Conservation (phyloP, 2,888 invertebrate species). For the Harmothoe impar region DNA sequence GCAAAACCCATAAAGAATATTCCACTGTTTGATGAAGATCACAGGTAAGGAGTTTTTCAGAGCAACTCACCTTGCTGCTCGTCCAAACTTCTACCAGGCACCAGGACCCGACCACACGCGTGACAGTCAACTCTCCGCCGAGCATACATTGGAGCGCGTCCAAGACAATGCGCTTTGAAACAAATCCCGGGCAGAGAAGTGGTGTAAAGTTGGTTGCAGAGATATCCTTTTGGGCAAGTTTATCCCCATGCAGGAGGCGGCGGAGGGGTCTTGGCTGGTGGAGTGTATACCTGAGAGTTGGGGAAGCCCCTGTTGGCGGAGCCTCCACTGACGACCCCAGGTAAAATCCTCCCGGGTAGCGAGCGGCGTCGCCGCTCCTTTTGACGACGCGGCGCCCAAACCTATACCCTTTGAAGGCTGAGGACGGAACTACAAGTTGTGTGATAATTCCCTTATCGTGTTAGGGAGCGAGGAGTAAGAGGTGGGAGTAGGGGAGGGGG, state of each 20-base stretch:
- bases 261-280: background rate
- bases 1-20: too few species aligned
- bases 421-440: background rate
- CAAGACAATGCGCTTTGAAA: background rate
- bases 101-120: background rate
- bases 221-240: background rate
- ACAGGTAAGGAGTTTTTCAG: background rate
- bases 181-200: background rate
- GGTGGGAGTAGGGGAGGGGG: too few species aligned
- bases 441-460: background rate
- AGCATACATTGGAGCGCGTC: slow-evolving; percentile 16
- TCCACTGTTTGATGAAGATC: too few species aligned
- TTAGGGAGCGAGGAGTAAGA: too few species aligned
- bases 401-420: background rate
- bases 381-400: background rate
- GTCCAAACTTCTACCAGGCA: background rate
- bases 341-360: background rate
- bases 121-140: background rate
- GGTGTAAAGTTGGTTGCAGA: background rate
- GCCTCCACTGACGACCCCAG: background rate
- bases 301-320: background rate
- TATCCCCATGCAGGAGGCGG: background rate
- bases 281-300: background rate
- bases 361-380: background rate
- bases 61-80: background rate